Evolutionary conservation across 2,888 invertebrate genomes (phyloP), one percentile per base, ranked within the genome.

Genomic region (Branchellion lobata): DNA sequence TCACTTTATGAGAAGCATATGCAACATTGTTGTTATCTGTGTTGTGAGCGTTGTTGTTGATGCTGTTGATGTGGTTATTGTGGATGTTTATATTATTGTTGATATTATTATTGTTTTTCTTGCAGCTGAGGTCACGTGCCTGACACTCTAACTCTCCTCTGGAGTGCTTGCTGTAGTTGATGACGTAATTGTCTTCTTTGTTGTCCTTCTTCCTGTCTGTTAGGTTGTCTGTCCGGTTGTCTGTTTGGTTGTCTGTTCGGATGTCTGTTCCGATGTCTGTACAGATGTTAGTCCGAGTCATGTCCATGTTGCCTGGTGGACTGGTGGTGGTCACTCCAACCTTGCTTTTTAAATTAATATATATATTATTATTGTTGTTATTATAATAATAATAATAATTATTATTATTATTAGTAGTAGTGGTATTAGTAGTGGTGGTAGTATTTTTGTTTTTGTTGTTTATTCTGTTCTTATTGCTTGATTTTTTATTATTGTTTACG

Each of bases 131-230:
- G 61, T 57, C 61, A 57, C 61, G 61, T 57, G 61, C 61, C 21
- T 57, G 61, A 57, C 61, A 57, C 61, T 57, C 61, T 5, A 57
- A 5, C 3, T 57, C 61, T 14, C n/a, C 61, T 24, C 21, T 18
- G 18, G 47, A 47, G 47, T 8, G 18, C 24, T 57, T 57, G 61
- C 61, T 57, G n/a, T 57, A 57, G 61, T 57, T 57, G 61, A 57
- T 57, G 61, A 57, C 61, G 61, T 57, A 57, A n/a, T 57, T 57
- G 61, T 57, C 61, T 5, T 57, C 61, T n/a, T 57, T 57, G 5
- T 18, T 24, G 61, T 57, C 61, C 40, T 40, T 14, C 40, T 40
- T 40, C n/a, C n/a, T n/a, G n/a, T n/a, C n/a, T n/a, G n/a, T n/a
- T 57, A 57, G 61, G n/a, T 5, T 24, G 8, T 5, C 21, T 57